These are phyloP conservation scores for Achlya flavicornis DNA, from an alignment of 2,888 invertebrate genomes.

Conservation along the genomic window DNA sequence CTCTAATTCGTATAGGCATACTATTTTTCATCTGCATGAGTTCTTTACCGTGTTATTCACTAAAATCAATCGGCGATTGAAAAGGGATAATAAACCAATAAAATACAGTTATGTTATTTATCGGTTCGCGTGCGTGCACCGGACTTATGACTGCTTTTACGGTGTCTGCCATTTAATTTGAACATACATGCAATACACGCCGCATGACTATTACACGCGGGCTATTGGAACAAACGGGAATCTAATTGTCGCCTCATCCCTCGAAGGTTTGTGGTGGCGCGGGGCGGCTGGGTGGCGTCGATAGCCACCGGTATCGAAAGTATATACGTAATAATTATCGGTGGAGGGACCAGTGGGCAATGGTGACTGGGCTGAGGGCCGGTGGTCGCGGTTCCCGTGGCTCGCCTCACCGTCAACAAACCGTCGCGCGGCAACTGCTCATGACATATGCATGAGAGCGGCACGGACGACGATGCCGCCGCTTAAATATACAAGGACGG, in stretches of 20 bases:
- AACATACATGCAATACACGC: slow-evolving; percentile 69
- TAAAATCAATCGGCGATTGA: not conserved
- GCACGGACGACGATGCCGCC: slow-evolving; percentile 65
- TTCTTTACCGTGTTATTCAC: too few relatives aligned
- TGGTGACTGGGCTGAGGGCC: slow-evolving; percentile 54
- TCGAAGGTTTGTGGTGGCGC: slow-evolving; percentile 44
- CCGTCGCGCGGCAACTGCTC: slow-evolving; percentile 81
- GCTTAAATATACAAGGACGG: slow-evolving; percentile 80
- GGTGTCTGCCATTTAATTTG: slow-evolving; percentile 74
- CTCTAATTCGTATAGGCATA: too few relatives aligned
- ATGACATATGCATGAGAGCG: slow-evolving; percentile 83
- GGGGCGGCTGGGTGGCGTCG: slow-evolving; percentile 49
- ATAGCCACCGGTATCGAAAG: slow-evolving; percentile 73
- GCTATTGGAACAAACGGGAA: slow-evolving; percentile 64
- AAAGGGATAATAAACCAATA: slow-evolving; percentile 27
- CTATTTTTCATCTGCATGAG: too few relatives aligned
- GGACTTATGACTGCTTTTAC: slow-evolving; percentile 69
- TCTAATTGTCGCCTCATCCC: slow-evolving; percentile 80
- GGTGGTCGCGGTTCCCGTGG: slow-evolving; percentile 75
- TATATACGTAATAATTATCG: slow-evolving; percentile 74
- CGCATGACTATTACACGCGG: slow-evolving; percentile 53
- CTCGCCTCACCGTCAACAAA: slow-evolving; percentile 75
- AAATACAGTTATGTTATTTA: slow-evolving; percentile 64
- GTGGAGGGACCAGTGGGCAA: slow-evolving; percentile 50
- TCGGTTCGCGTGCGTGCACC: slow-evolving; percentile 66